Conservation (phyloP, 2,888 invertebrate genomes). For the Parascotia fuliginaria region DNA sequence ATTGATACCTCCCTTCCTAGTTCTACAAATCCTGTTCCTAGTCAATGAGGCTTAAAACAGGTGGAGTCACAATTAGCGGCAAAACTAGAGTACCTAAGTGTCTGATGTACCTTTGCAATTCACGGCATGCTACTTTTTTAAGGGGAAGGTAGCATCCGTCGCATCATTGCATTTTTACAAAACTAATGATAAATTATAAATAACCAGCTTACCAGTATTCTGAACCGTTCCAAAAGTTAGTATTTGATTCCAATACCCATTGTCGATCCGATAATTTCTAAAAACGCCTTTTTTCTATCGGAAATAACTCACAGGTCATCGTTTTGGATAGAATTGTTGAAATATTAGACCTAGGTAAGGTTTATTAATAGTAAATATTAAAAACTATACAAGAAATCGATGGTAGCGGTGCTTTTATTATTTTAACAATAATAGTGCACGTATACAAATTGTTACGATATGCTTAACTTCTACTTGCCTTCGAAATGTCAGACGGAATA, state of each 20-base stretch:
- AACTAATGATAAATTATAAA: no score
- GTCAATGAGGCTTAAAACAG: slow-evolving; percentile 52
- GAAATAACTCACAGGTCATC: no score
- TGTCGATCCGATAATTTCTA: no score
- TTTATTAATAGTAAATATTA: no score
- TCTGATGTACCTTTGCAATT: slow-evolving; percentile 59
- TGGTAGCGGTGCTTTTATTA: not conserved
- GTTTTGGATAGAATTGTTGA: no score
- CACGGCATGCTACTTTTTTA: slow-evolving; percentile 43
- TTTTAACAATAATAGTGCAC: not conserved
- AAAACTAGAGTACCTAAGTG: slow-evolving; percentile 61
- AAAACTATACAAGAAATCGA: not conserved
- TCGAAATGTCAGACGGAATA: slow-evolving; percentile 3
- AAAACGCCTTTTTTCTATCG: no score
- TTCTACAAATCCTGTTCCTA: slow-evolving; percentile 50
- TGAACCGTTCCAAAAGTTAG: no score
- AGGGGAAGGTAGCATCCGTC: slow-evolving; percentile 28
- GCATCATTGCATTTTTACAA: not conserved
- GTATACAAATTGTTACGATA: slow-evolving; percentile 1
- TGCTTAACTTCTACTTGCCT: slow-evolving; percentile 2
- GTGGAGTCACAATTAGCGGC: slow-evolving; percentile 69
- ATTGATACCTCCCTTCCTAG: slow-evolving; percentile 49
- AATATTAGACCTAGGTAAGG: no score
- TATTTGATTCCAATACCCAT: no score
- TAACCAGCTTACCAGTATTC: no score